Percentiles rank a stretch among this genome's conserved stretches.
Evolutionary conservation across 2,113 vertebrate genomes (phyloP).

Genomic region (Clinocottus analis): DNA sequence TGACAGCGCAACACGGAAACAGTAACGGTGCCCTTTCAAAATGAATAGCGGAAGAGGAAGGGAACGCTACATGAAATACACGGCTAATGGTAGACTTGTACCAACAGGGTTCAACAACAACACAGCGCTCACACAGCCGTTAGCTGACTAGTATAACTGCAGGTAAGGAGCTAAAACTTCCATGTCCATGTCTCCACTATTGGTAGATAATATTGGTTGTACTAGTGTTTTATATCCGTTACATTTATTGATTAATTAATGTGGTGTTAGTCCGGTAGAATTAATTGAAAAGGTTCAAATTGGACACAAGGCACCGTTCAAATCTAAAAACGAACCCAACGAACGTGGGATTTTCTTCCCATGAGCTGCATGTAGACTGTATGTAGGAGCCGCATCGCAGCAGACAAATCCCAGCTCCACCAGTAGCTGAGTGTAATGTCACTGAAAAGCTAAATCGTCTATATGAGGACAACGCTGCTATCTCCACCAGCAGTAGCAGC

Average conservation of each 20-base stretch:
- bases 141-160: neutral
- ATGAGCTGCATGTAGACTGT: neutral
- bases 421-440: constrained; percentile 16
- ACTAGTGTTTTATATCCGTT: constrained; percentile 33
- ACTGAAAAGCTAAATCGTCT: neutral
- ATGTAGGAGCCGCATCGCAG: neutral
- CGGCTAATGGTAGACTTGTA: too few relatives aligned
- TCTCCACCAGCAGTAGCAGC: constrained; percentile 40
- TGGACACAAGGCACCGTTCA: neutral
- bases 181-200: constrained; percentile 46
- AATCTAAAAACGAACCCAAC: neutral
- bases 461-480: constrained; percentile 1
- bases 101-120: too few relatives aligned
- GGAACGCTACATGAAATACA: neutral
- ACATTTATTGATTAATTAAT: constrained; percentile 33
- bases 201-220: too few relatives aligned
- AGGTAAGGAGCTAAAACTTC: neutral
- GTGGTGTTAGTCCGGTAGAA: neutral
- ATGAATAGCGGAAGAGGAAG: too few relatives aligned
- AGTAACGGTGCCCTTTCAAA: neutral
- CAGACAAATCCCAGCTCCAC: constrained; percentile 4
- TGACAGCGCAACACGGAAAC: neutral
- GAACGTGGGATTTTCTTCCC: neutral
- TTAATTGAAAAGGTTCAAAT: neutral
- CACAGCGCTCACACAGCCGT: too few relatives aligned